A percentile compares a stretch with the other conserved stretches of the same genome.
Evolutionary conservation across 2,113 vertebrate genomes (phyloP).

Genomic region (Chaenocephalus aceratus): DNA sequence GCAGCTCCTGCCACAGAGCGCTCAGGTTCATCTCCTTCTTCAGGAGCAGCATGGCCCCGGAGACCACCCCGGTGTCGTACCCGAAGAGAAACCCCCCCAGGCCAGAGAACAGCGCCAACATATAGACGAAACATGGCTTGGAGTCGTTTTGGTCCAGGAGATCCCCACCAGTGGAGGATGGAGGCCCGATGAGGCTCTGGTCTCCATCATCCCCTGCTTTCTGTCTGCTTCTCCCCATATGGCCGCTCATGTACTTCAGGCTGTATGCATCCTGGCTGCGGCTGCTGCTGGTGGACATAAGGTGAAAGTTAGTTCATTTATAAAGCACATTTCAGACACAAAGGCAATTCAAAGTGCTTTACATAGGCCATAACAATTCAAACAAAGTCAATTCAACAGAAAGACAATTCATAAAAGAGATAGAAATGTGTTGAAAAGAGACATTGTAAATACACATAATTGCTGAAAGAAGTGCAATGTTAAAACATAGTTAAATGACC

Average conservation of each 20-base stretch:
- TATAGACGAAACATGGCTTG: conserved; percentile 85
- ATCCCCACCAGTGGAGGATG: conserved; percentile 65
- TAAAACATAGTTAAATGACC: no score
- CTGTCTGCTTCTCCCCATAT: conserved; percentile 84
- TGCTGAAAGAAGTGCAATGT: no score
- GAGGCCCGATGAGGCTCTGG: conserved; percentile 82
- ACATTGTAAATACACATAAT: no score
- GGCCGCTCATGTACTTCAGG: conserved; percentile 83
- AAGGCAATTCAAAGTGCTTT: no score
- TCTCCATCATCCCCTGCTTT: conserved; percentile 83
- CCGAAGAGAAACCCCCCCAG: conserved; percentile 96
- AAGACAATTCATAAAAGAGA: no score
- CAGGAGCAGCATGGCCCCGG: conserved; percentile 95
- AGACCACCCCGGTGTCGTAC: conserved; percentile 97
- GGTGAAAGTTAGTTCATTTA: conserved; percentile 1
- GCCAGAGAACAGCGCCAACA: conserved; percentile 88
- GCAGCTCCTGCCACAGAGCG: conserved; percentile 94
- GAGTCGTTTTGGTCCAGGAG: conserved; percentile 80
- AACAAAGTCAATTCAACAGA: no score
- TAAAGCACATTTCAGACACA: no score
- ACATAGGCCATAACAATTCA: no score
- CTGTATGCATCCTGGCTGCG: conserved; percentile 79
- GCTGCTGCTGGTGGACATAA: conserved; percentile 86
- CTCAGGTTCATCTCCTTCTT: conserved; percentile 92
- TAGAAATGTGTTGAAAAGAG: no score